Evolutionary conservation across 2,797 vertebrate genomes (phyloP).

Genomic region (Buceros bicornis): DNA sequence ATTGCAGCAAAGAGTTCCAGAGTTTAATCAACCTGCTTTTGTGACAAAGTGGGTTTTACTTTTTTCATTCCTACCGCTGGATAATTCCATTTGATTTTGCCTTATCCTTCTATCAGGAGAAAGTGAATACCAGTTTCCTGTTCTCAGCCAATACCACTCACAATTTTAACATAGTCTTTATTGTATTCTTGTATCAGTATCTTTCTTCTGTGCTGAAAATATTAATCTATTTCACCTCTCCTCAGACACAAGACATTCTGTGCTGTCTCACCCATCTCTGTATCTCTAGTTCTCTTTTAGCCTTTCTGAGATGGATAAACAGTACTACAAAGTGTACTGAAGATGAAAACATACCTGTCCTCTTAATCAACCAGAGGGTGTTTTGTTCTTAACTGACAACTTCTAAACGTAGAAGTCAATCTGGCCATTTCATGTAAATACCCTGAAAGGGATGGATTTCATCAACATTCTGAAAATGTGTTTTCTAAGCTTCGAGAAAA

Average conservation of each 20-base stretch:
- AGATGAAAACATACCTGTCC: not conserved
- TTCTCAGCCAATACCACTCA: not conserved
- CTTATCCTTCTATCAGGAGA: not conserved
- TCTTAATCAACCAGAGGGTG: not conserved
- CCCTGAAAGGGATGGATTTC: not conserved
- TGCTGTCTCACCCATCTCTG: not conserved
- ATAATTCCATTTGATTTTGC: not conserved
- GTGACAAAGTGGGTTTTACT: not conserved
- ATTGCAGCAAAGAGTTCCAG: not conserved
- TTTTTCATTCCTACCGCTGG: not conserved
- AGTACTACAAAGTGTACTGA: not conserved
- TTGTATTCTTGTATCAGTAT: not conserved
- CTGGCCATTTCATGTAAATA: not conserved
- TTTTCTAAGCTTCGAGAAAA: slow-evolving; percentile 28
- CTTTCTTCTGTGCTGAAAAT: not conserved
- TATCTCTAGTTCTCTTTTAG: not conserved
- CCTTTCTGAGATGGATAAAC: not conserved
- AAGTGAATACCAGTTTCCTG: not conserved
- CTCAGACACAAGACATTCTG: not conserved
- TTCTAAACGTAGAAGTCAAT: not conserved
- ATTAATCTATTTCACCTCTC: not conserved
- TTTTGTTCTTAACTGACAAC: not conserved
- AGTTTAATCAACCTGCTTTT: not conserved
- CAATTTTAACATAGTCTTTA: not conserved
- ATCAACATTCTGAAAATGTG: not conserved